These are phyloP conservation scores for Psylliodes chrysocephalus DNA, from an alignment of 2,888 invertebrate genomes.

Conservation along the genomic window DNA sequence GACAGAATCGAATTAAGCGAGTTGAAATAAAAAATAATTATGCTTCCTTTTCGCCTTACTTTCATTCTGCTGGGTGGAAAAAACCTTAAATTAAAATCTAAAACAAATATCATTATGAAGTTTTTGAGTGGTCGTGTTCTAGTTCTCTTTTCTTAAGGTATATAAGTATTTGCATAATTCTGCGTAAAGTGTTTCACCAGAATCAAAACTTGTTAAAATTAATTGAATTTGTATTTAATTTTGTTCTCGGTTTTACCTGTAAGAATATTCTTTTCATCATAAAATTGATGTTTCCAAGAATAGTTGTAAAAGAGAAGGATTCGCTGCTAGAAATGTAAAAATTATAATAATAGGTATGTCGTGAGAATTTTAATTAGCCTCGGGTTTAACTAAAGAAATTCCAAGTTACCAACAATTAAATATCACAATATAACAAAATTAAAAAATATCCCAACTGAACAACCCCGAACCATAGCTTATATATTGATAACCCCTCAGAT, in stretches of 20 bases:
- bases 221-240: constrained; percentile 23
- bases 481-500: too few relatives aligned
- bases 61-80: constrained; percentile 3
- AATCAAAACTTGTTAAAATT: constrained; percentile 8
- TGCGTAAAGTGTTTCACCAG: neutral
- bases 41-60: constrained; percentile 11
- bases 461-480: too few relatives aligned
- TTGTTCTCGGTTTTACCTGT: neutral
- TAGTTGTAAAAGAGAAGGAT: too few relatives aligned
- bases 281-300: too few relatives aligned
- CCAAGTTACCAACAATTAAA: too few relatives aligned
- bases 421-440: too few relatives aligned
- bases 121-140: constrained; percentile 22
- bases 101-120: constrained; percentile 31
- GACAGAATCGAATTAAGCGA: constrained; percentile 19
- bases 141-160: constrained; percentile 8
- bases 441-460: too few relatives aligned
- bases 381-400: too few relatives aligned
- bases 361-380: too few relatives aligned
- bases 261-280: too few relatives aligned
- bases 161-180: constrained; percentile 18
- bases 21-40: constrained; percentile 27
- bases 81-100: constrained; percentile 28
- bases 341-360: too few relatives aligned
- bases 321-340: too few relatives aligned